A percentile compares a stretch with the other conserved stretches of the same genome.
phyloP scores from a whole-genome alignment of 2,888 invertebrate species.

The Mimumesa dahlbomi region DNA sequence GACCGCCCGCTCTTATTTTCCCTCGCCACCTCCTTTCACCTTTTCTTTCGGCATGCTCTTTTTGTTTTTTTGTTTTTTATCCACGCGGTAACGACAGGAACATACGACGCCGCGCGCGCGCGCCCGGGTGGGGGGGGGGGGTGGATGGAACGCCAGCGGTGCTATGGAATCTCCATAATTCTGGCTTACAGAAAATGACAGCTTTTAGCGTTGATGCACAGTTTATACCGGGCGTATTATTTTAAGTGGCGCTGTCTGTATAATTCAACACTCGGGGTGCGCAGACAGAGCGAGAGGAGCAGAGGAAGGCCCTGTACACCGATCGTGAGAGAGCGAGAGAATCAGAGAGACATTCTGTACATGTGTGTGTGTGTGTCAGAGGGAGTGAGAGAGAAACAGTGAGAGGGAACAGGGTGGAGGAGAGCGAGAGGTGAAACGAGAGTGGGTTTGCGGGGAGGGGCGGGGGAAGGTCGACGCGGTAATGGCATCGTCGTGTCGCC shows the following conservation, averaged over 20 bases:
- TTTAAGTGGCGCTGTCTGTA: constrained; percentile 78
- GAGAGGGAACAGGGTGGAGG: constrained; percentile 39
- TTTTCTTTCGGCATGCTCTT: constrained; percentile 47
- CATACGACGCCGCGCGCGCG: constrained; percentile 39
- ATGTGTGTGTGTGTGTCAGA: too few relatives aligned
- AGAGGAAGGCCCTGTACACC: constrained; percentile 39
- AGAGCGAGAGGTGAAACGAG: constrained; percentile 45
- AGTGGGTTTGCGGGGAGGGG: constrained; percentile 43
- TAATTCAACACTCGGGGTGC: constrained; percentile 72
- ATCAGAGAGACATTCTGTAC: constrained; percentile 25
- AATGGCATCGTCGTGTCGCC: constrained; percentile 77
- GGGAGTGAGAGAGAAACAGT: constrained; percentile 17
- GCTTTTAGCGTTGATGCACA: constrained; percentile 79
- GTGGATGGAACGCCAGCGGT: constrained; percentile 43
- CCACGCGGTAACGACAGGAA: constrained; percentile 48
- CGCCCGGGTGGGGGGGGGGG: constrained; percentile 29
- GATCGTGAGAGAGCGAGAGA: constrained; percentile 28
- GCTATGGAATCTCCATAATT: constrained; percentile 78
- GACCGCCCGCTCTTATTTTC: constrained; percentile 20
- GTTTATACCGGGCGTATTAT: constrained; percentile 79
- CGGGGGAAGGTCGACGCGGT: constrained; percentile 69
- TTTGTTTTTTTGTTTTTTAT: too few relatives aligned
- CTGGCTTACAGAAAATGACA: constrained; percentile 79
- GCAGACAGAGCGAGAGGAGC: constrained; percentile 39
- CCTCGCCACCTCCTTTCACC: constrained; percentile 14